Evolutionary conservation across 2,113 vertebrate species (phyloP).

Genomic region (Bufo bufo): DNA sequence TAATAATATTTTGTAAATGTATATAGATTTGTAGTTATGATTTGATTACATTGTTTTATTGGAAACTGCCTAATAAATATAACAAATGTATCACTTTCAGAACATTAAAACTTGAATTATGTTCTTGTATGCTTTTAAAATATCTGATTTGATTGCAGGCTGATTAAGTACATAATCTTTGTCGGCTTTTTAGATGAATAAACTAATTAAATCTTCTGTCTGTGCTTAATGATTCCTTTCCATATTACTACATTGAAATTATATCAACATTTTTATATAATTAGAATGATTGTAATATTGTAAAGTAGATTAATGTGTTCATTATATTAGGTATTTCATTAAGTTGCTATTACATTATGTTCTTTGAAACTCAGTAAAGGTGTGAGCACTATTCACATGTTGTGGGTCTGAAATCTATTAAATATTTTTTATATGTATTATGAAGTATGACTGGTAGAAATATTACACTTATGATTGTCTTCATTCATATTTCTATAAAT

Average conservation of each 20-base stretch:
- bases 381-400: background rate
- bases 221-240: conserved; percentile 25
- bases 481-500: background rate
- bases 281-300: background rate
- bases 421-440: background rate
- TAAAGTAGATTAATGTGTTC: conserved; percentile 2
- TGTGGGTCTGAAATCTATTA: background rate
- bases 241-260: conserved; percentile 22
- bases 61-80: background rate
- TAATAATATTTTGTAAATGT: background rate
- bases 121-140: conserved; percentile 7
- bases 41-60: background rate
- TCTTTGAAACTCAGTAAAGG: background rate
- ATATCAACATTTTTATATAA: conserved; percentile 21
- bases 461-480: background rate
- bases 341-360: background rate
- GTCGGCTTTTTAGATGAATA: conserved; percentile 37
- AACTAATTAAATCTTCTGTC: conserved; percentile 35
- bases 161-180: conserved; percentile 38
- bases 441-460: too few relatives aligned
- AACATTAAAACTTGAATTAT: background rate
- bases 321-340: background rate
- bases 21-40: background rate
- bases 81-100: background rate
- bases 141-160: conserved; percentile 9